Evolutionary conservation across 2,797 vertebrate genomes (phyloP).

Genomic region (Hypotaenidia philippensis): DNA sequence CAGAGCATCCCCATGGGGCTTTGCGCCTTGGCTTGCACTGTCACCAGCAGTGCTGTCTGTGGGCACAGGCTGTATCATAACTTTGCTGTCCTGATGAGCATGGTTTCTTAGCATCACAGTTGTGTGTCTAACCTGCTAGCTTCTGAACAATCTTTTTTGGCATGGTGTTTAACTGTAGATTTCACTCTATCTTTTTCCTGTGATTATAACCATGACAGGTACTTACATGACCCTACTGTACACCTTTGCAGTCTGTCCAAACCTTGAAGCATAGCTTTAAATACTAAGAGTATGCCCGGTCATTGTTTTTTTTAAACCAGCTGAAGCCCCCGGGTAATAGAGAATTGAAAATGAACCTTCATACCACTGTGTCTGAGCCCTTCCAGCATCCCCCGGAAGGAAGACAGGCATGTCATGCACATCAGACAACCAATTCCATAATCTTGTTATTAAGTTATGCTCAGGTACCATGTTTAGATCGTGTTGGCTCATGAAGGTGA

Average conservation of each 20-base stretch:
- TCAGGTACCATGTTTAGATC: not conserved
- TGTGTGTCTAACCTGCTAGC: not conserved
- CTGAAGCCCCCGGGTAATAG: not conserved
- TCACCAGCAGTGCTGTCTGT: not conserved
- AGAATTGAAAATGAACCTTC: not conserved
- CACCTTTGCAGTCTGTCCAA: not conserved
- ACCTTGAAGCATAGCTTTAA: not conserved
- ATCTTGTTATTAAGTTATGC: not conserved
- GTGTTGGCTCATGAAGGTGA: not conserved
- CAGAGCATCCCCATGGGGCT: not conserved
- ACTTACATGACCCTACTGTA: not conserved
- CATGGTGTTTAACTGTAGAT: not conserved
- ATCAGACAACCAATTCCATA: not conserved
- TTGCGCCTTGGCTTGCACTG: not conserved
- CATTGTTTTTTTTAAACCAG: not conserved
- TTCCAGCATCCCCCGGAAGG: not conserved
- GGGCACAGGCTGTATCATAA: not conserved
- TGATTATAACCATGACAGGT: not conserved
- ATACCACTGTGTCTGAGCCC: not conserved
- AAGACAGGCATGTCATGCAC: rapidly evolving
- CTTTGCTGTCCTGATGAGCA: not conserved
- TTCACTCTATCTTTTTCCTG: not conserved
- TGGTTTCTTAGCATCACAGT: not conserved
- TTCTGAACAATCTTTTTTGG: not conserved
- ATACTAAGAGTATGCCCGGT: not conserved